A percentile compares a stretch with the other conserved stretches of the same genome.
Evolutionary conservation across 2,888 invertebrate genomes (phyloP).

Genomic region (Meiosimyza platycephala): DNA sequence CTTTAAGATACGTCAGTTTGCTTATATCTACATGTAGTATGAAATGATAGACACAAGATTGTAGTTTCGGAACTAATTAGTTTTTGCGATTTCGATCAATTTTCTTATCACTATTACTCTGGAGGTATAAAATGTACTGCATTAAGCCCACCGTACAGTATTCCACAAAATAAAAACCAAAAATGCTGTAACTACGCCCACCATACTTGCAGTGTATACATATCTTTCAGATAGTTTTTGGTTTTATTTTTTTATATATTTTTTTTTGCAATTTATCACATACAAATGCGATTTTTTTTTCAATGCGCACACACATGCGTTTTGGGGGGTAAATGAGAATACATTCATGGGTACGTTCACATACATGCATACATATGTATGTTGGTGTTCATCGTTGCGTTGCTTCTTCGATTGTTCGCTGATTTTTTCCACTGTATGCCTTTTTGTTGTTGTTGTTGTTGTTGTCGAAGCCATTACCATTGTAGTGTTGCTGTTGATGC

Average conservation of each 20-base stretch:
- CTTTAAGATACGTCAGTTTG: too few relatives aligned
- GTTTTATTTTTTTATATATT: slow-evolving; percentile 9
- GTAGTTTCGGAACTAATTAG: too few relatives aligned
- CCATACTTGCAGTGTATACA: slow-evolving; percentile 8
- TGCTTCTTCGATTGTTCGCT: background rate
- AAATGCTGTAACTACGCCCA: slow-evolving; percentile 20
- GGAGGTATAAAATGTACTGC: too few relatives aligned
- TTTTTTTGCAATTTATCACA: slow-evolving; percentile 16
- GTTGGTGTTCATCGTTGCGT: background rate
- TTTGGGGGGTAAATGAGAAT: background rate
- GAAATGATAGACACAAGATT: too few relatives aligned
- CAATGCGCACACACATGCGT: background rate
- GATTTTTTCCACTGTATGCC: background rate
- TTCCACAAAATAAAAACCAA: slow-evolving; percentile 9
- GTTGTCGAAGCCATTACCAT: slow-evolving; percentile 4
- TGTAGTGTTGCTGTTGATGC: slow-evolving; percentile 1
- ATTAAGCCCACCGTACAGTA: background rate
- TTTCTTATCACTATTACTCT: too few relatives aligned
- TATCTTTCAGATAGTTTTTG: background rate
- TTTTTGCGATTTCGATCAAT: too few relatives aligned
- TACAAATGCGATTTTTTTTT: slow-evolving; percentile 9
- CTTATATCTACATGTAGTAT: too few relatives aligned
- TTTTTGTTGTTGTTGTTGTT: slow-evolving; percentile 29
- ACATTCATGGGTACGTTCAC: slow-evolving; percentile 9
- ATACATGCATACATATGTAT: too few relatives aligned